Conservation (phyloP, 2,888 invertebrate species). For the Diploptera punctata region DNA sequence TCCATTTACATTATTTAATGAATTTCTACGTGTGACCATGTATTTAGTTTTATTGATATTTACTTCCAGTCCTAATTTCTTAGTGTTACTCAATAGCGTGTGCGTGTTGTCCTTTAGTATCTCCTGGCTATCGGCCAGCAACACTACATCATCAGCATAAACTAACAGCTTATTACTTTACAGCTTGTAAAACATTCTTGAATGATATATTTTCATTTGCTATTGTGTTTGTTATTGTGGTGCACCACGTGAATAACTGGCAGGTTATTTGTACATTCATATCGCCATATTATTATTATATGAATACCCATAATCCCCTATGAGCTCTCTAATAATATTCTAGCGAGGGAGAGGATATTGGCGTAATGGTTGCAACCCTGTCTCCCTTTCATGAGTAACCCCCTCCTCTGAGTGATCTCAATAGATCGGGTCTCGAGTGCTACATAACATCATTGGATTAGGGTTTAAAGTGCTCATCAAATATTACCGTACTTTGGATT, state of each 20-base stretch:
- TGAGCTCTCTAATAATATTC: conserved; percentile 12
- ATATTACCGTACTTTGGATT: conserved; percentile 36
- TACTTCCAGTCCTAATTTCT: too few relatives aligned
- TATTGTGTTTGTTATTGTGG: not conserved
- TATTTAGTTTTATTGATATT: too few relatives aligned
- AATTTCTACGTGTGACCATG: too few relatives aligned
- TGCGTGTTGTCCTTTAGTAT: too few relatives aligned
- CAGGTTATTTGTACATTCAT: conserved; percentile 8
- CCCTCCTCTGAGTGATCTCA: not conserved
- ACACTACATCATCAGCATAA: too few relatives aligned
- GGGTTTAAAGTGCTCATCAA: conserved; percentile 40
- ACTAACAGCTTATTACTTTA: too few relatives aligned
- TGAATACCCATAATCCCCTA: not conserved
- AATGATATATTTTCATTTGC: not conserved
- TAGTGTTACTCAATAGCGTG: too few relatives aligned
- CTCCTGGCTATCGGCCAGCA: too few relatives aligned
- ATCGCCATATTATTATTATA: conserved; percentile 16
- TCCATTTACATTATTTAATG: too few relatives aligned
- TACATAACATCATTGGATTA: conserved; percentile 39
- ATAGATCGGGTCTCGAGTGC: conserved; percentile 7
- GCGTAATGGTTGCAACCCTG: not conserved
- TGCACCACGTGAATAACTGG: not conserved
- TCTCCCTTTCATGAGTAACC: not conserved
- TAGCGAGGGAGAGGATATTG: not conserved
- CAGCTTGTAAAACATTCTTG: too few relatives aligned